These are phyloP conservation scores for Oreortyx pictus DNA, from an alignment of 2,797 vertebrate species.

Conservation along the genomic window DNA sequence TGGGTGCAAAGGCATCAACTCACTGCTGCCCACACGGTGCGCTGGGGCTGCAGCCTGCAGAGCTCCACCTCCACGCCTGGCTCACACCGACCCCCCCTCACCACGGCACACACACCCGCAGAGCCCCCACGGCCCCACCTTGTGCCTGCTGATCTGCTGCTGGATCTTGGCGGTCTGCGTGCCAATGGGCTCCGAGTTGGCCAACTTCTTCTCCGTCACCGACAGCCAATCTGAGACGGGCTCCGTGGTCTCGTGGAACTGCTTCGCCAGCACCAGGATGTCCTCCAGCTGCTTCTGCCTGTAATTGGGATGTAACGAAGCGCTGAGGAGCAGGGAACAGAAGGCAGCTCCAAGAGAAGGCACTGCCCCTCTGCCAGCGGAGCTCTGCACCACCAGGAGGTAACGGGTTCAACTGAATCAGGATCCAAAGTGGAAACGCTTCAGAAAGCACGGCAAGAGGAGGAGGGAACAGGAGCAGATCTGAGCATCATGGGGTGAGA, in stretches of 20 bases:
- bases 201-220: constrained; percentile 92
- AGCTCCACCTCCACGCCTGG: background rate
- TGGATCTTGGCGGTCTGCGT: constrained; percentile 97
- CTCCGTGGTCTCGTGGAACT: constrained; percentile 96
- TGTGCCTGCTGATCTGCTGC: constrained; percentile 95
- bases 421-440: background rate
- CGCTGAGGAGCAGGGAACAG: background rate
- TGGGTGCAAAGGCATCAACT: background rate
- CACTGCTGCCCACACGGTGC: background rate
- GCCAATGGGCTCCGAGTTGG: constrained; percentile 95
- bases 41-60: background rate
- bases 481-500: background rate
- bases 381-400: background rate
- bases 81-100: accelerated
- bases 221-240: constrained; percentile 95
- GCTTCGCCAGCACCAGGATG: constrained; percentile 93
- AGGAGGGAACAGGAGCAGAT: background rate
- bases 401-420: background rate
- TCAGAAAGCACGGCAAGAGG: background rate
- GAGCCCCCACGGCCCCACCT: constrained; percentile 80
- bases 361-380: too few species aligned
- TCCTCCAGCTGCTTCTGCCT: constrained; percentile 97
- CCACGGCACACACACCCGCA: background rate
- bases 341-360: background rate
- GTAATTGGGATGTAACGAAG: background rate